Base-by-base conservation (phyloP, 2,113 vertebrate genomes). In the Equus przewalskii region DNA sequence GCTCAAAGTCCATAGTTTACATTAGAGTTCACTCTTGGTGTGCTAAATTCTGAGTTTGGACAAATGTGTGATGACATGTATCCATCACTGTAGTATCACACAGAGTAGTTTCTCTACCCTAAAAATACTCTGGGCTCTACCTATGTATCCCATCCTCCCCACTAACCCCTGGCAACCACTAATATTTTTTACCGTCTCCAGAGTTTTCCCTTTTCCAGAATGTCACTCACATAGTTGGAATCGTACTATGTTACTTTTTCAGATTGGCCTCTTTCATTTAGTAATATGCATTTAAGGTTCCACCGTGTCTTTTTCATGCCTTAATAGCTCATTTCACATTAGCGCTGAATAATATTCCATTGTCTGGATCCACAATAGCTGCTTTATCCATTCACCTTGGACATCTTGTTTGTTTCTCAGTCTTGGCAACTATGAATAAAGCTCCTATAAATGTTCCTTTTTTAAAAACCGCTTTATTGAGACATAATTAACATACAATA, bases 121-220 rank as follows among this genome's bases (percentile, higher is more conserved):
- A 13, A 67, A 80, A 76, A 54, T 69, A 36, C 21, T 81, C 41
- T 14, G 14, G n/a, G n/a, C 16, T 82, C 51, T 73, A 22, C 30
- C 93, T 89, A 14, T 60, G 54, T 41, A 22, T 76, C 8, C 11
- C 19, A 65, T 56, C 41, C 8, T 78, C 46, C 18, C 60, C 64
- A 6, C 33, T 12, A 14, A 33, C 6, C 46, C 30, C 12, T 67
- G n/a, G 18, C 12, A 73, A 36, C 33, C 30, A 67, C 21, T 46
- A 19, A 33, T 65, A 6, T 41, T 46, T 54, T 62, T 80, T 51
- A 49, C n/a, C 49, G 24, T 75, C 30, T 41, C 18, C 58, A 41
- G 30, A 67, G 28, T 81, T 56, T 41, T 88, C 24, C 84, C 83
- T 81, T 58, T 92, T 92, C 56, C 83, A 87, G 75, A 67, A 88